A percentile compares a stretch with the other conserved stretches of the same genome.
phyloP scores from a whole-genome alignment of 2,797 vertebrate genomes.

The Pseudomugil gertrudae region DNA sequence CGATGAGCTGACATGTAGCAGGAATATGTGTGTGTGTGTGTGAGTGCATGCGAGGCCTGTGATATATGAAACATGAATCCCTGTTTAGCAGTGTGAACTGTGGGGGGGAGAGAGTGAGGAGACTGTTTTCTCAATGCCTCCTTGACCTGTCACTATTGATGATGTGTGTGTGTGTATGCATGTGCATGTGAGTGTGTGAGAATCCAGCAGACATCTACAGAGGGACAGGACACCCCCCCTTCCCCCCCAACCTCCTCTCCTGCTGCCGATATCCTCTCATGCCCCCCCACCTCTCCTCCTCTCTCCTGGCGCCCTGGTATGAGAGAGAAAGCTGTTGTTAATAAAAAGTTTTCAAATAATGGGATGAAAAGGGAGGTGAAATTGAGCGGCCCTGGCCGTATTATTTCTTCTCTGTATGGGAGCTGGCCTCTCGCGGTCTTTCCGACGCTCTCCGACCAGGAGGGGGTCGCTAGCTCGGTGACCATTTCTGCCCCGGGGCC shows the following conservation, averaged over 20 bases:
- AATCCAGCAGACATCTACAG: constrained; percentile 74
- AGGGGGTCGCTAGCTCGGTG: constrained; percentile 82
- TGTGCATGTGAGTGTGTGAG: constrained; percentile 45
- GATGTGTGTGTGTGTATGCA: constrained; percentile 65
- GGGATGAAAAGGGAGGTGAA: constrained; percentile 87
- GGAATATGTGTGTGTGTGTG: constrained; percentile 33
- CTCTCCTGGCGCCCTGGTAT: constrained; percentile 73
- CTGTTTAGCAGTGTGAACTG: constrained; percentile 73
- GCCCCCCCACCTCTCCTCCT: constrained; percentile 63
- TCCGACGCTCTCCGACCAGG: constrained; percentile 80
- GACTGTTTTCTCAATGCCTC: constrained; percentile 73
- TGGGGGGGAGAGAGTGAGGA: constrained; percentile 39
- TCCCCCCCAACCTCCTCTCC: constrained; percentile 20
- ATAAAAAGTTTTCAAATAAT: constrained; percentile 87
- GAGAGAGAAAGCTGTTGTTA: constrained; percentile 86
- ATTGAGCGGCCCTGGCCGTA: constrained; percentile 84
- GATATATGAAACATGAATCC: constrained; percentile 75
- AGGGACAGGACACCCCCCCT: constrained; percentile 52
- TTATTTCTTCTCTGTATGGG: constrained; percentile 88
- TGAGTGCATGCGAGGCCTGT: constrained; percentile 49
- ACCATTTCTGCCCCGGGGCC: constrained; percentile 84
- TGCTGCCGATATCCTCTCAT: constrained; percentile 67
- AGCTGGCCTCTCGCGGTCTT: constrained; percentile 84
- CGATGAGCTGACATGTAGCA: constrained; percentile 27
- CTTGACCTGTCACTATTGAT: constrained; percentile 81